Conservation (phyloP, 1,140 invertebrate genomes). For the Thereuonema tuberculata region DNA sequence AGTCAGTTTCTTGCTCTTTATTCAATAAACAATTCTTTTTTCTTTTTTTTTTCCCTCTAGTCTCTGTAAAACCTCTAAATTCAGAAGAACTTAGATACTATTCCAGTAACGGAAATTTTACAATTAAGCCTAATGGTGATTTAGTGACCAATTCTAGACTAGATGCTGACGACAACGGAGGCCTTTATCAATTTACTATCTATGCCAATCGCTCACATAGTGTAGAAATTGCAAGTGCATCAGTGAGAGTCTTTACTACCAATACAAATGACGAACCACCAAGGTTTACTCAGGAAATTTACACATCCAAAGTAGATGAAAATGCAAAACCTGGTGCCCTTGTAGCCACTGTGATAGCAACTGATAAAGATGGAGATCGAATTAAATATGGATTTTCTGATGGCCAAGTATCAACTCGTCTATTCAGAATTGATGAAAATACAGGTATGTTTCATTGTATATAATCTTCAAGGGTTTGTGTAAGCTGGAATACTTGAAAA, state of each 20-base stretch:
- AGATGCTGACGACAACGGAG: conserved; percentile 24
- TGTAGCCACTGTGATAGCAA: conserved; percentile 63
- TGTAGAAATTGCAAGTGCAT: conserved; percentile 11
- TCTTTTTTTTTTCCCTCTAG: neutral
- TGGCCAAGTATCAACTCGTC: neutral
- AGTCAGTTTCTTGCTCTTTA: no score
- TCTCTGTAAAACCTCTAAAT: neutral
- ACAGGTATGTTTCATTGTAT: conserved; percentile 5
- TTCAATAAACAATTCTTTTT: no score
- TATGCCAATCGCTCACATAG: conserved; percentile 23
- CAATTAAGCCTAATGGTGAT: neutral
- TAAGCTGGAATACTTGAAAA: no score
- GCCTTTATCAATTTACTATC: conserved; percentile 24
- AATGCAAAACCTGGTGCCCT: conserved; percentile 33
- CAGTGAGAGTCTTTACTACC: conserved; percentile 11
- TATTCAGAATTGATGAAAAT: conserved; percentile 13
- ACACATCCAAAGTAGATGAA: conserved; percentile 13
- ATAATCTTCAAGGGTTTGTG: no score
- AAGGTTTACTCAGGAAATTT: conserved; percentile 12
- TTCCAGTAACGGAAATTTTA: neutral
- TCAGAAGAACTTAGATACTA: neutral
- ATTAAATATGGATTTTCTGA: conserved; percentile 65
- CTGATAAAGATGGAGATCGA: conserved; percentile 72
- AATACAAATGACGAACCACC: conserved; percentile 16
- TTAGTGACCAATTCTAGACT: conserved; percentile 17